Conservation (phyloP, 2,888 invertebrate genomes). For the Eristalinus sepulchralis region DNA sequence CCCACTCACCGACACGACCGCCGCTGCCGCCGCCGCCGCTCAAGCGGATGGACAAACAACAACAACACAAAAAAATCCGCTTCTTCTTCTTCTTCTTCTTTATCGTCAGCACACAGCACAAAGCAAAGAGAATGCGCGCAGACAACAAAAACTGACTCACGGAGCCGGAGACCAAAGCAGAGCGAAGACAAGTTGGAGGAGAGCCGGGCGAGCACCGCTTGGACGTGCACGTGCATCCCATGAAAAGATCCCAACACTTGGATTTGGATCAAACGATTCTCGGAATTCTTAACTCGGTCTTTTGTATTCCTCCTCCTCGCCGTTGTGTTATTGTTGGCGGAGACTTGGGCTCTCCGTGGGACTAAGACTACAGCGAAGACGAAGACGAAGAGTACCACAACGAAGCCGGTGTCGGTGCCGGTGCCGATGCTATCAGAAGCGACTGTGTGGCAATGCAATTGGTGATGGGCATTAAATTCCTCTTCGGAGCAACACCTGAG, state of each 20-base stretch:
- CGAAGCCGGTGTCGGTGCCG: conserved; percentile 10
- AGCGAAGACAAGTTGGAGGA: conserved; percentile 47
- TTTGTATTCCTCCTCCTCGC: conserved; percentile 56
- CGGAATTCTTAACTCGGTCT: conserved; percentile 71
- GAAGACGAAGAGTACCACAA: conserved; percentile 20
- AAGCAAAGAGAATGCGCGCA: conserved; percentile 47
- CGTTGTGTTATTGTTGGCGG: background rate
- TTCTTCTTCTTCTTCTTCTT: conserved; percentile 31
- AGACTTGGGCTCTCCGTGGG: background rate
- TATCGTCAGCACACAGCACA: background rate
- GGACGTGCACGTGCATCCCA: conserved; percentile 71
- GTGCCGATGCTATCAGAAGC: conserved; percentile 33
- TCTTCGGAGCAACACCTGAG: conserved; percentile 71
- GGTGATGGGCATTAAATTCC: conserved; percentile 71
- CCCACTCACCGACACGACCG: conserved; percentile 61
- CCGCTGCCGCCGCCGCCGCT: conserved; percentile 37
- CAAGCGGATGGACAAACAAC: conserved; percentile 70
- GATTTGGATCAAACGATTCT: conserved; percentile 72
- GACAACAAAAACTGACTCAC: background rate
- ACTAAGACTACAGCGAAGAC: conserved; percentile 2
- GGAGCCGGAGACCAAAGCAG: conserved; percentile 15
- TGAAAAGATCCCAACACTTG: conserved; percentile 72
- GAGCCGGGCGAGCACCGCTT: conserved; percentile 65
- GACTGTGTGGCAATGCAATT: conserved; percentile 69
- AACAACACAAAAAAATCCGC: conserved; percentile 22